phyloP scores from a whole-genome alignment of 2,888 invertebrate genomes.

The Stenodera caucasica region DNA sequence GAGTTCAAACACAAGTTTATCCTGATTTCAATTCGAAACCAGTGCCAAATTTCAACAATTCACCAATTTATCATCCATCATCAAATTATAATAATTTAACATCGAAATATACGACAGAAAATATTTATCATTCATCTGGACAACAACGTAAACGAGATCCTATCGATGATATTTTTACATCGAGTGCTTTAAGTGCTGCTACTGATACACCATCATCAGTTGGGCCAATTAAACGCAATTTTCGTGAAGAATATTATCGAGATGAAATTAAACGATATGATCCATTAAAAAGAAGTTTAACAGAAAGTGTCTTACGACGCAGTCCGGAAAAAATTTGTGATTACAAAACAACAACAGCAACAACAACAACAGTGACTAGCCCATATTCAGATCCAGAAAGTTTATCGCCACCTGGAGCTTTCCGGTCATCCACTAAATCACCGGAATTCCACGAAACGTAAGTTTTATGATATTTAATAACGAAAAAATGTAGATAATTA shows the following conservation, averaged over 20 bases:
- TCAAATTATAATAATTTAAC: conserved; percentile 41
- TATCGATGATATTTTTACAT: conserved; percentile 55
- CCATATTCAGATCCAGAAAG: conserved; percentile 55
- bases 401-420: conserved; percentile 53
- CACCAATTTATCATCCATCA: conserved; percentile 26
- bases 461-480: conserved; percentile 41
- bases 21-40: conserved; percentile 42
- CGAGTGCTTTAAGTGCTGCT: conserved; percentile 49
- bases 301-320: conserved; percentile 51
- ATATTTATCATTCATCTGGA: conserved; percentile 25
- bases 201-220: conserved; percentile 21
- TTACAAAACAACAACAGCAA: conserved; percentile 42
- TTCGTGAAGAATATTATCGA: conserved; percentile 52
- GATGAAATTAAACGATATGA: conserved; percentile 51
- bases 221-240: conserved; percentile 50
- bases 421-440: conserved; percentile 50
- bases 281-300: conserved; percentile 53
- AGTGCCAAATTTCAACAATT: conserved; percentile 45
- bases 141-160: conserved; percentile 42
- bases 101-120: conserved; percentile 27
- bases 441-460: conserved; percentile 59
- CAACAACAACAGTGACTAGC: conserved; percentile 45
- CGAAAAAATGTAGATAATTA: neutral
- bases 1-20: conserved; percentile 53
- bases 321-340: conserved; percentile 43